Evolutionary conservation across 2,113 vertebrate genomes (phyloP), one percentile per base, ranked within the genome.

Genomic region (Salvelinus namaycush): DNA sequence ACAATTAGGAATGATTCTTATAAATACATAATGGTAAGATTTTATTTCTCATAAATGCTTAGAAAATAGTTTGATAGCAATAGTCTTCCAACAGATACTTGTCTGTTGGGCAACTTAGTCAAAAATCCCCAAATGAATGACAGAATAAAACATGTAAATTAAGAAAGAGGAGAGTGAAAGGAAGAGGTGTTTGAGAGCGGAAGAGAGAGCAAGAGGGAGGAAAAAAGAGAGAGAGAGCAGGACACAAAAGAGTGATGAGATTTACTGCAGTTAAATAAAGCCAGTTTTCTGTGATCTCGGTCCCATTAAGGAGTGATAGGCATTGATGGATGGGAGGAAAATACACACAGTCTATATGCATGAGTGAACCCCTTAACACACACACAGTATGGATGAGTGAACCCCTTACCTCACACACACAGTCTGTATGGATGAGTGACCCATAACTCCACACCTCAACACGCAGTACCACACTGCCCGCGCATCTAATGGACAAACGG

Each of bases 291-390:
- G 82, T 1, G 60, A 85, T 80, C 73, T 70, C 1, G 1, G 14
- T 67, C 79, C 88, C 78, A 79, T 89, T 83, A 68, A 65, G 51
- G 54, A 79, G 59, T 54, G 74, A n/a, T 24, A 3, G 22, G 39
- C 51, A 73, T 24, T 87, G 87, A 85, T 85, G 72, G 81, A 86
- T 82, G 81, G 77, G 79, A 0, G 76, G 85, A 80, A 87, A 87
- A 85, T 74, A 77, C 31, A 1, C 31, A 5, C 5, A 34, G 5
- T 34, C 31, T 6, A 5, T 34, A 34, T 6, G 31, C 5, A 34
- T 34, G 31, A 34, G 31, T 1, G 5, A 34, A 6, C 31, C 31
- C 31, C 31, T 34, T 34, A 34, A 34, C 31, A 34, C 31, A 31
- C 27, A 29, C 27, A 29, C 27, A 29, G 3, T 29, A 3, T 29